Evolutionary conservation across 2,113 vertebrate genomes (phyloP).

Genomic region (Grantiella picta): DNA sequence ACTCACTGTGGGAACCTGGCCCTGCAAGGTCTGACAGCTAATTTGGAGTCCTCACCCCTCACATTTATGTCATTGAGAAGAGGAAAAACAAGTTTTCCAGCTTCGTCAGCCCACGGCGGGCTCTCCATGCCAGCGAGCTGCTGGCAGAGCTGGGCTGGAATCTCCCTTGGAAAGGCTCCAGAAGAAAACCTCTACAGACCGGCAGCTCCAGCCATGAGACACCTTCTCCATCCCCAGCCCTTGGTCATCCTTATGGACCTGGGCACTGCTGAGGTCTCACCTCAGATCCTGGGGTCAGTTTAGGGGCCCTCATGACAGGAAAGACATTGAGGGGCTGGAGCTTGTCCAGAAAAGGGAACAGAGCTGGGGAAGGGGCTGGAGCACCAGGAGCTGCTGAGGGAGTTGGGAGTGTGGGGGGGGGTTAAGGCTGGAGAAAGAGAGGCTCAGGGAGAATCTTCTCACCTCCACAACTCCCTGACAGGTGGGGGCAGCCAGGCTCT

Average conservation of each 20-base stretch:
- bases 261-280: background rate
- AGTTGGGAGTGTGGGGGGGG: background rate
- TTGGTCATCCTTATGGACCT: background rate
- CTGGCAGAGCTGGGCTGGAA: background rate
- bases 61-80: background rate
- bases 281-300: background rate
- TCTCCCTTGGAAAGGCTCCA: background rate
- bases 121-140: accelerated
- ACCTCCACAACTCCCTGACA: background rate
- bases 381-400: background rate
- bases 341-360: accelerated
- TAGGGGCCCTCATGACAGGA: background rate
- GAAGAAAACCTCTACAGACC: background rate
- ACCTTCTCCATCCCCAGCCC: background rate
- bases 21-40: background rate
- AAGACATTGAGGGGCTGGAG: background rate
- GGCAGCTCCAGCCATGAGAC: background rate
- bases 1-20: background rate
- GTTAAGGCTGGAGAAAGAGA: background rate
- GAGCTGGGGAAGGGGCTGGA: background rate
- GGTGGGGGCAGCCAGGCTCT: accelerated
- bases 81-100: slow-evolving; percentile 48
- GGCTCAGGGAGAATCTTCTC: background rate
- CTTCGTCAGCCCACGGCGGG: background rate
- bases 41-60: background rate